Percentiles rank a stretch among this genome's conserved stretches.
phyloP scores from a whole-genome alignment of 2,888 invertebrate genomes.

The Cosmia pyralina region DNA sequence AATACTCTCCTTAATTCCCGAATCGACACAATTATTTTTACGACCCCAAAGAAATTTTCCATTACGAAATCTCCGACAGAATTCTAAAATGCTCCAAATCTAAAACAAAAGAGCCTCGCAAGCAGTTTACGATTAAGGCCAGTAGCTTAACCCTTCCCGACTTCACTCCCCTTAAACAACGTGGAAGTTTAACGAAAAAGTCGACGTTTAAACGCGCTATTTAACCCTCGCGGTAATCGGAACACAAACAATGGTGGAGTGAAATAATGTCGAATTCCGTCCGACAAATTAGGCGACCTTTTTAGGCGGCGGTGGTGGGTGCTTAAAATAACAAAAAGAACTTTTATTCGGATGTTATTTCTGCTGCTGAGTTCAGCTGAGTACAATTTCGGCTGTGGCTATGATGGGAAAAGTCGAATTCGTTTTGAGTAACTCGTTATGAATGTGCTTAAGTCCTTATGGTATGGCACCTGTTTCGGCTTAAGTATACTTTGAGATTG shows the following conservation, averaged over 20 bases:
- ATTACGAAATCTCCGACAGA: conserved; percentile 64
- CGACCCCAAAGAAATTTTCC: conserved; percentile 55
- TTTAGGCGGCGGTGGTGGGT: conserved; percentile 76
- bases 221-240: conserved; percentile 88
- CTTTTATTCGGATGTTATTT: conserved; percentile 73
- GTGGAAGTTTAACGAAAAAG: conserved; percentile 86
- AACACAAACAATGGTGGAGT: conserved; percentile 87
- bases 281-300: conserved; percentile 89
- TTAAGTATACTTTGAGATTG: conserved; percentile 30
- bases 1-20: conserved; percentile 46
- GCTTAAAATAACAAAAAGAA: conserved; percentile 84
- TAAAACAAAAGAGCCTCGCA: conserved; percentile 79
- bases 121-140: conserved; percentile 84
- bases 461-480: conserved; percentile 39
- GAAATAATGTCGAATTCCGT: conserved; percentile 88
- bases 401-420: conserved; percentile 64
- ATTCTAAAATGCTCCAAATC: conserved; percentile 71
- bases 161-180: conserved; percentile 82
- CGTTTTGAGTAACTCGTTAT: conserved; percentile 58
- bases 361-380: conserved; percentile 61
- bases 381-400: conserved; percentile 62
- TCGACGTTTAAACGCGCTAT: conserved; percentile 85
- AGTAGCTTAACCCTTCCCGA: conserved; percentile 85
- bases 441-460: conserved; percentile 55
- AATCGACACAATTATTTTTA: conserved; percentile 59